Conservation (phyloP, 1,140 invertebrate genomes). For the Geopemphigus sp. region DNA sequence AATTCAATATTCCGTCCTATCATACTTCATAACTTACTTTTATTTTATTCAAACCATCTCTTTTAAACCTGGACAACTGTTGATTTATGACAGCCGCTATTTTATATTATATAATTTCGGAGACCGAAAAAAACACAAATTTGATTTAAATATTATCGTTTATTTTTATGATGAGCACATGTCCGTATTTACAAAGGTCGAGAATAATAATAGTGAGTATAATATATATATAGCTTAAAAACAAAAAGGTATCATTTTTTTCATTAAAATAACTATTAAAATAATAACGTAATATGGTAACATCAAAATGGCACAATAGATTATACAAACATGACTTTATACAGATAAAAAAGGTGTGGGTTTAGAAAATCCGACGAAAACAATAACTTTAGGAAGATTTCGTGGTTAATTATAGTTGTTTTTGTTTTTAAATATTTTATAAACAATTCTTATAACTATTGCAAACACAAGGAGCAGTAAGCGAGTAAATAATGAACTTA, state of each 20-base stretch:
- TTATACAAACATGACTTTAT: slow-evolving; percentile 34
- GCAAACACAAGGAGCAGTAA: slow-evolving; percentile 13
- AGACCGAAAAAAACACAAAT: neutral
- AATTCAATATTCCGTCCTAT: too few species aligned
- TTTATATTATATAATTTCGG: too few species aligned
- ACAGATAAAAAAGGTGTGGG: slow-evolving; percentile 1
- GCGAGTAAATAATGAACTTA: neutral
- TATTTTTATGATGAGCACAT: slow-evolving; percentile 41
- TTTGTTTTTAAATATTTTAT: slow-evolving; percentile 7
- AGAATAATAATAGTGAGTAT: slow-evolving; percentile 29
- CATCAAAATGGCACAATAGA: slow-evolving; percentile 33
- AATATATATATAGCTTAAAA: slow-evolving; percentile 12
- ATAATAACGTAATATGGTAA: slow-evolving; percentile 39
- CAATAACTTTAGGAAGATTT: slow-evolving; percentile 14
- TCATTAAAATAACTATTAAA: too few species aligned
- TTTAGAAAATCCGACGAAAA: slow-evolving; percentile 14
- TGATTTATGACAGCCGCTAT: too few species aligned
- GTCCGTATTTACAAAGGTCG: slow-evolving; percentile 35
- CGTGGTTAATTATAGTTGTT: neutral
- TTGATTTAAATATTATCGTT: slow-evolving; percentile 9
- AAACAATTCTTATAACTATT: neutral
- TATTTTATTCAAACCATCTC: too few species aligned
- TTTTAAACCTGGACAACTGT: too few species aligned
- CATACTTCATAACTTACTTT: too few species aligned
- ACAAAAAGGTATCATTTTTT: neutral